These are phyloP conservation scores for Philotrypesis tridentata DNA, from an alignment of 1,140 invertebrate species.

Conservation along the genomic window DNA sequence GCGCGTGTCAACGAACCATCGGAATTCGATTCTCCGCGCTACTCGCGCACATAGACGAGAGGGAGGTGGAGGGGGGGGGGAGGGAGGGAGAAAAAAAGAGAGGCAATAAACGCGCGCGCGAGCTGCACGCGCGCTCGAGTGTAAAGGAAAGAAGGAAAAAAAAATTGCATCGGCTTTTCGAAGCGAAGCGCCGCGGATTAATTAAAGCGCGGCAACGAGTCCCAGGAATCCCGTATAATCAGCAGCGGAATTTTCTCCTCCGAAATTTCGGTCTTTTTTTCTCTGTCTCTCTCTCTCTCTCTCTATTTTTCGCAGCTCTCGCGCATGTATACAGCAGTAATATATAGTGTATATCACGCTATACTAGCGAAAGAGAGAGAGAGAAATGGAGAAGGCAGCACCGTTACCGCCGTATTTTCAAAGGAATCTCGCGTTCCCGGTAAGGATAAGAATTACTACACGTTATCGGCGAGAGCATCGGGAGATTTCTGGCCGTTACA, in stretches of 20 bases:
- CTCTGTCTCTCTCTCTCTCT: too few species aligned
- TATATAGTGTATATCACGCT: too few species aligned
- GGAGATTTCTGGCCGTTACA: not conserved
- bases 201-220: not conserved
- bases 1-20: too few species aligned
- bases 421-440: conserved; percentile 1
- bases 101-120: not conserved
- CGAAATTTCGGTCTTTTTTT: not conserved
- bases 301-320: too few species aligned
- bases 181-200: not conserved
- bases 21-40: too few species aligned
- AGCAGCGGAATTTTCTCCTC: not conserved
- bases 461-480: not conserved
- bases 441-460: conserved; percentile 9
- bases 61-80: too few species aligned
- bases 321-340: not conserved
- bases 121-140: too few species aligned
- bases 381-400: not conserved
- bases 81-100: too few species aligned
- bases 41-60: too few species aligned
- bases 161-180: not conserved
- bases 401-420: not conserved
- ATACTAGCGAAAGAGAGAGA: too few species aligned
- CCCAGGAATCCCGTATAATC: not conserved
- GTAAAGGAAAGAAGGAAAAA: not conserved